Conservation (phyloP, 2,888 invertebrate genomes). For the Sphaerophoria rueppellii region DNA sequence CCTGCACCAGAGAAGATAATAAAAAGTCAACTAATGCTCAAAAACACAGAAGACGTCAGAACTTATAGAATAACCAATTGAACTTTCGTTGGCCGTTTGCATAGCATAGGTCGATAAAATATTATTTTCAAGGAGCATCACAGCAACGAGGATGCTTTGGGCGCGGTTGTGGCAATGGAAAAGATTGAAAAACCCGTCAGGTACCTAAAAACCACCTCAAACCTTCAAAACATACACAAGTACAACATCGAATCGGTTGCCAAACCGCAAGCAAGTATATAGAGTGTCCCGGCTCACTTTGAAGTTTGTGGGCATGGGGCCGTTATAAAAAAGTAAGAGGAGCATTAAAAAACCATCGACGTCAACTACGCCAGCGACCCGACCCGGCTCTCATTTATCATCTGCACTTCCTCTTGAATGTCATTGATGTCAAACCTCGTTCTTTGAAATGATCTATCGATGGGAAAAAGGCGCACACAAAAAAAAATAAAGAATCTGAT, state of each 20-base stretch:
- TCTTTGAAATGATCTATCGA: conserved; percentile 70
- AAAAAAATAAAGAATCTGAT: conserved; percentile 26
- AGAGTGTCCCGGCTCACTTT: conserved; percentile 50
- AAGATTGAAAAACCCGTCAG: background rate
- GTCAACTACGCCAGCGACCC: conserved; percentile 61
- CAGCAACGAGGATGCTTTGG: too few relatives aligned
- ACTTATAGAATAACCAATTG: conserved; percentile 56
- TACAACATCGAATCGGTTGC: conserved; percentile 50
- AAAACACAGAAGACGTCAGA: conserved; percentile 4
- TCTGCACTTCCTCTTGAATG: conserved; percentile 72
- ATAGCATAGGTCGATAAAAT: conserved; percentile 18
- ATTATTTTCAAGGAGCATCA: conserved; percentile 41
- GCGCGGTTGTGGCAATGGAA: background rate
- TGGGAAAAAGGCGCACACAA: conserved; percentile 45
- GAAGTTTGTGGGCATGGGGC: conserved; percentile 15
- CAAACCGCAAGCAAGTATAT: conserved; percentile 50
- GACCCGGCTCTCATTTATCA: conserved; percentile 68
- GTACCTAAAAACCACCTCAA: background rate
- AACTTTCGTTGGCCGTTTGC: conserved; percentile 63
- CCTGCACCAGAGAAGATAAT: conserved; percentile 63
- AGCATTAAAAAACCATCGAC: conserved; percentile 71
- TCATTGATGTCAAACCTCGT: conserved; percentile 71
- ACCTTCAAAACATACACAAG: background rate
- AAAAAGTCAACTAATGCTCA: conserved; percentile 70
- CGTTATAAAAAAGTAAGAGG: conserved; percentile 36